These are phyloP conservation scores for Rhyacophila brunnea DNA, from an alignment of 1,140 invertebrate species.

Conservation along the genomic window DNA sequence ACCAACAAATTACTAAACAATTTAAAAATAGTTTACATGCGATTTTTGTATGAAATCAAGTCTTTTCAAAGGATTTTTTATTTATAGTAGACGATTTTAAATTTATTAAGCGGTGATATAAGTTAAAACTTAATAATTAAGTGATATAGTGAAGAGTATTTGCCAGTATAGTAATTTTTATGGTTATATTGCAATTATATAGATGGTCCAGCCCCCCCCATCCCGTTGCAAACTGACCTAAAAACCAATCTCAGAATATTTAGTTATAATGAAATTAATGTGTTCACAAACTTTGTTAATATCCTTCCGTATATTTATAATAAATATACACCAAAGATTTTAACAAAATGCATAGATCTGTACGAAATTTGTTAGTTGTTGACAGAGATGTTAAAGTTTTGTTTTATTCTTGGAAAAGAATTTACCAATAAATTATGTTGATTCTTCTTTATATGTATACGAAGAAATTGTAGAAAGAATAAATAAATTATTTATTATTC, in stretches of 20 bases:
- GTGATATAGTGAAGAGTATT: slow-evolving; percentile 17
- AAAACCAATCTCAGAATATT: slow-evolving; percentile 21
- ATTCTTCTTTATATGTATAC: slow-evolving; percentile 1
- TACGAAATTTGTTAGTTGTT: slow-evolving; percentile 35
- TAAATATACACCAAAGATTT: slow-evolving; percentile 38
- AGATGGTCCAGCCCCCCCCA: background rate
- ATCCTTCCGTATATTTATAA: slow-evolving; percentile 37
- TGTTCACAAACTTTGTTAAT: slow-evolving; percentile 37
- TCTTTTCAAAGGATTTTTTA: too few relatives aligned
- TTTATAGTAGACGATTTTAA: too few relatives aligned
- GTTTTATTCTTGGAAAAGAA: slow-evolving; percentile 24
- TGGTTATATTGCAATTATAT: background rate
- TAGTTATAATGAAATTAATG: slow-evolving; percentile 26
- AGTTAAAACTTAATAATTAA: background rate
- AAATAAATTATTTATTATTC: background rate
- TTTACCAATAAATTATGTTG: background rate
- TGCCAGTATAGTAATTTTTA: slow-evolving; percentile 30
- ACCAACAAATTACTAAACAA: too few relatives aligned
- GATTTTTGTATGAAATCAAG: too few relatives aligned
- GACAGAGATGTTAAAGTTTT: slow-evolving; percentile 32
- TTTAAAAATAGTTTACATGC: too few relatives aligned
- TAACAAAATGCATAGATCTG: slow-evolving; percentile 36
- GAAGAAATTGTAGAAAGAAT: background rate
- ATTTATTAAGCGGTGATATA: too few relatives aligned
- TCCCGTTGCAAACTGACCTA: background rate